phyloP scores from a whole-genome alignment of 30 jellyfish, hydroid and myxozoan species.

The Mastigias papua region DNA sequence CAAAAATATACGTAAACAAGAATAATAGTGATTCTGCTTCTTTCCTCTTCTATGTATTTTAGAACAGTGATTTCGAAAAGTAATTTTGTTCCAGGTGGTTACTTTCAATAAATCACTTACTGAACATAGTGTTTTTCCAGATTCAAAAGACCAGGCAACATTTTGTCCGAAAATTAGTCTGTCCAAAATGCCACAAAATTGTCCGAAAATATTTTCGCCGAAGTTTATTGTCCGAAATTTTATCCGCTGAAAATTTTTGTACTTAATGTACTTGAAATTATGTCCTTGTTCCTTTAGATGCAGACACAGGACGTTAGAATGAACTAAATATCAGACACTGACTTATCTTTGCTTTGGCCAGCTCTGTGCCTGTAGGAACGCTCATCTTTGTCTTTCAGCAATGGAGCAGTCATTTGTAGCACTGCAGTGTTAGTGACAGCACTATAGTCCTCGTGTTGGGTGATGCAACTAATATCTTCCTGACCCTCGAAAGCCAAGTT shows the following conservation, averaged over 20 bases:
- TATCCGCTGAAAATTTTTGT: too few species aligned
- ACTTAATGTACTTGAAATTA: background rate
- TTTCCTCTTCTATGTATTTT: too few species aligned
- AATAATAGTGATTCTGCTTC: too few species aligned
- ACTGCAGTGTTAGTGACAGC: conserved; percentile 21
- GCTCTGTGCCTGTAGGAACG: conserved; percentile 24
- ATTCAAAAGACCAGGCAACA: too few species aligned
- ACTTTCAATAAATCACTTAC: too few species aligned
- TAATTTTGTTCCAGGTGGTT: too few species aligned
- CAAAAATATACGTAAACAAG: too few species aligned
- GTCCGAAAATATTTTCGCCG: background rate
- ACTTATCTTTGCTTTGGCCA: conserved; percentile 30
- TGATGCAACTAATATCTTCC: conserved; percentile 12
- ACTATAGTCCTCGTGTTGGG: conserved; percentile 5
- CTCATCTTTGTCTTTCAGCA: conserved; percentile 16
- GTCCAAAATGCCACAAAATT: too few species aligned
- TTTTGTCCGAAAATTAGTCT: too few species aligned
- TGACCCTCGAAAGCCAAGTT: conserved; percentile 5
- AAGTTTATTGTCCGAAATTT: background rate
- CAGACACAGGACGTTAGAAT: background rate
- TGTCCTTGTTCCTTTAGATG: background rate
- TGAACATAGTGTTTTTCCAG: too few species aligned
- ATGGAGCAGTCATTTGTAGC: conserved; percentile 14
- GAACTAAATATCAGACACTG: background rate
- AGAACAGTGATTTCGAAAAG: too few species aligned